These are phyloP conservation scores for Felis chaus DNA, from an alignment of 2,113 vertebrate species.

Conservation along the genomic window DNA sequence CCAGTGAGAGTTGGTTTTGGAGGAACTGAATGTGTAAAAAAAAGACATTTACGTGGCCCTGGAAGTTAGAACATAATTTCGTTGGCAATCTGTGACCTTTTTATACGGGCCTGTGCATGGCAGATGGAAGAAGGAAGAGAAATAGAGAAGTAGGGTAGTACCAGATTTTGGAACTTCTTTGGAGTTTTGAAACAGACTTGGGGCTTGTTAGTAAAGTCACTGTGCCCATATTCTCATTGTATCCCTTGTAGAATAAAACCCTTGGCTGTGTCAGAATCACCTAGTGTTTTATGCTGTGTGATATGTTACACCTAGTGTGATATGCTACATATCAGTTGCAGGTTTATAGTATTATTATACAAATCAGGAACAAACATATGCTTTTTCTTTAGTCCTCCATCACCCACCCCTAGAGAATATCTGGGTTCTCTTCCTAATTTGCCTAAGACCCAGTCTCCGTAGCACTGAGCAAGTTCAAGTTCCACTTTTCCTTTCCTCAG, in stretches of 20 bases:
- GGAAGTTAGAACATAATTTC: neutral
- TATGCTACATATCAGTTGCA: neutral
- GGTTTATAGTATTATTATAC: neutral
- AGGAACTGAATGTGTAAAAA: neutral
- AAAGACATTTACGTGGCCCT: neutral
- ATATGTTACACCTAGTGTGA: too few species aligned
- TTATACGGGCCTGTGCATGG: neutral
- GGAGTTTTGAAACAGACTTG: neutral
- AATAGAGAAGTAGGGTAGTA: neutral
- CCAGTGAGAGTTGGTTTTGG: neutral
- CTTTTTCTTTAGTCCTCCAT: neutral
- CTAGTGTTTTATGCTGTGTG: neutral
- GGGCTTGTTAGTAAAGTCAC: neutral
- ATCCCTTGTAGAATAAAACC: neutral
- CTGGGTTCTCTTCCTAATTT: neutral
- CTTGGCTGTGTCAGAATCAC: neutral
- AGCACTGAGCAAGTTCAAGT: neutral
- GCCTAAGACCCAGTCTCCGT: neutral
- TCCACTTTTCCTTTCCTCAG: neutral
- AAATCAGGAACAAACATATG: neutral
- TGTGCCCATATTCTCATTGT: neutral
- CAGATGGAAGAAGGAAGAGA: neutral
- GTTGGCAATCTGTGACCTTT: neutral
- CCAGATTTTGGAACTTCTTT: conserved; percentile 2
- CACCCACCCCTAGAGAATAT: neutral